Evolutionary conservation across 2,888 invertebrate genomes (phyloP), one percentile per base, ranked within the genome.

Genomic region (Noctua janthe): DNA sequence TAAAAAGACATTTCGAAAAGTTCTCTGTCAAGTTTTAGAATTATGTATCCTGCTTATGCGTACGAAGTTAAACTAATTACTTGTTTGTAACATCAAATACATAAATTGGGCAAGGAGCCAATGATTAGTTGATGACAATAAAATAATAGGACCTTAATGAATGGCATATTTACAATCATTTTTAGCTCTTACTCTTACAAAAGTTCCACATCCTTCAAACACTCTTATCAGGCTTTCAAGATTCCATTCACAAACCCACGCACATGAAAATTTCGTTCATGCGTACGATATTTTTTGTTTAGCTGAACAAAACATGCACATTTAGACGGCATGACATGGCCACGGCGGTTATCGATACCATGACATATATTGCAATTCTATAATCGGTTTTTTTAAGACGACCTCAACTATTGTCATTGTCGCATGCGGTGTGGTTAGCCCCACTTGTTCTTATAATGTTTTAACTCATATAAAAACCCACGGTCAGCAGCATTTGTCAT

Each of bases 401-500:
- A 94, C 95, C 94, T 95, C 91, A 88, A 76, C 91, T 93, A 94
- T 95, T 94, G 94, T 94, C 94, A 94, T 93, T 94, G 94, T 92
- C 92, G 88, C 92, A 92, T 93, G 91, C 92, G 83, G 75, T 87
- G 88, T 91, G 91, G 88, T 90, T 91, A 93, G 93, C 95, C 95
- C 95, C 95, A 95, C 95, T 96, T 92, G 94, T 92, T 95, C 92
- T 94, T 93, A 92, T 92, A 92, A 85, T 83, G 82, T 92, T 89
- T 92, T 92, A 90, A 93, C 80, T 92, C 89, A 93, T 95, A 96
- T 96, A 97, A 96, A 96, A 96, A 95, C 93, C 91, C 90, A 89
- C 91, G 91, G 92, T 87, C 92, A 90, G 87, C 82, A 86, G 88
- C 84, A 90, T 90, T 92, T 91, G 91, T 93, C 92, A 95, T 94